Evolutionary conservation across 2,888 invertebrate genomes (phyloP).

Genomic region (Pseudococcus longispinus): DNA sequence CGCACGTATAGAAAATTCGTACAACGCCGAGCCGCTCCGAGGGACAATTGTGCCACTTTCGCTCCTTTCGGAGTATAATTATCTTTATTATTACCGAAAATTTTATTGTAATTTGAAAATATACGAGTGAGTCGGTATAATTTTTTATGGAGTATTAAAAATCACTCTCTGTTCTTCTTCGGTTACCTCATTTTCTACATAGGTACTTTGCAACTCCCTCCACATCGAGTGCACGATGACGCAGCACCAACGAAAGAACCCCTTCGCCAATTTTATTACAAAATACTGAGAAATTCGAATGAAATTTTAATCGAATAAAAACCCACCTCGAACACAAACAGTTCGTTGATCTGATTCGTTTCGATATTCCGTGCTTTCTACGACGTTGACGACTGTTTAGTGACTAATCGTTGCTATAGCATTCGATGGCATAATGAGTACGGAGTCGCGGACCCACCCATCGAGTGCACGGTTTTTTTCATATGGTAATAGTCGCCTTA

Average conservation of each 20-base stretch:
- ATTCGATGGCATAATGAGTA: not conserved
- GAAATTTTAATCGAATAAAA: not conserved
- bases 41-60: not conserved
- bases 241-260: not conserved
- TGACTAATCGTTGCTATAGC: slow-evolving; percentile 34
- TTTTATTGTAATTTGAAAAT: not conserved
- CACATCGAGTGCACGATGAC: not conserved
- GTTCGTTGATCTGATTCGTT: slow-evolving; percentile 2
- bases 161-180: not conserved
- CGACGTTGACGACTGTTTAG: slow-evolving; percentile 17
- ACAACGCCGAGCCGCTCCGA: not conserved
- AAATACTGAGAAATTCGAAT: not conserved
- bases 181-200: not conserved
- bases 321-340: not conserved
- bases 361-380: not conserved
- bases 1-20: not conserved
- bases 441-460: not conserved
- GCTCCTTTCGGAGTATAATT: not conserved
- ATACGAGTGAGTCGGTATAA: not conserved
- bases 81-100: not conserved
- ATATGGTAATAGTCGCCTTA: not conserved
- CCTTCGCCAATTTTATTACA: not conserved
- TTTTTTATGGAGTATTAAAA: not conserved
- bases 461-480: not conserved
- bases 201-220: not conserved